Percentiles rank a stretch among this genome's conserved stretches.
Evolutionary conservation across 2,797 vertebrate genomes (phyloP).

Genomic region (Mareca strepera): DNA sequence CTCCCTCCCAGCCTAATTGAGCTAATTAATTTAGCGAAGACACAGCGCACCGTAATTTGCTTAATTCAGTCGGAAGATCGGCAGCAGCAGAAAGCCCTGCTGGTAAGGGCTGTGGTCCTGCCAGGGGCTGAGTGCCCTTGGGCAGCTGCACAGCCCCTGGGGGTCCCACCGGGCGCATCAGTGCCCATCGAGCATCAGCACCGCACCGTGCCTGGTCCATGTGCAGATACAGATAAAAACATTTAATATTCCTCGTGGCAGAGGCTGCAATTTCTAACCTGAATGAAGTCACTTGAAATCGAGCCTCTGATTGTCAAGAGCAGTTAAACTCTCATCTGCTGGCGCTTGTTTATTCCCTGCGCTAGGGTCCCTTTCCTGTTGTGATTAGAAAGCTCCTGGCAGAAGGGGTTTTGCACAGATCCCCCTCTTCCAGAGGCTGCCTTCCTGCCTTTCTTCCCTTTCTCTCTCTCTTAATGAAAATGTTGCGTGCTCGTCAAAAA

Average conservation of each 20-base stretch:
- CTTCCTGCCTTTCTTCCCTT: not conserved
- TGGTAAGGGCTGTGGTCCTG: not conserved
- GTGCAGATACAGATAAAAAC: not conserved
- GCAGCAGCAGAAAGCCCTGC: not conserved
- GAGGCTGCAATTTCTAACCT: not conserved
- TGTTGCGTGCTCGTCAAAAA: not conserved
- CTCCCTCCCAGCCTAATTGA: constrained; percentile 22
- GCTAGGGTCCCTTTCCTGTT: not conserved
- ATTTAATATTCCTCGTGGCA: not conserved
- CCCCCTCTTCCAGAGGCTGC: not conserved
- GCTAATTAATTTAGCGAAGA: constrained; percentile 62
- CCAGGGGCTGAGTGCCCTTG: not conserved
- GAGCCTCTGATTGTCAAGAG: not conserved
- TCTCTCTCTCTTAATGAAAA: constrained; percentile 25
- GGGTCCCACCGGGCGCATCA: not conserved
- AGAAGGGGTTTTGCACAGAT: not conserved
- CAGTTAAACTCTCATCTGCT: not conserved
- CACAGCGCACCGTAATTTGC: constrained; percentile 21
- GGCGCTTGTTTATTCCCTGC: not conserved
- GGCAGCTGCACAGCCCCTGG: not conserved
- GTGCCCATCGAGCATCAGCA: not conserved
- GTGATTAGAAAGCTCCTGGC: not conserved
- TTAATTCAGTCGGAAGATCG: constrained; percentile 10
- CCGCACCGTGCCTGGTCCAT: not conserved
- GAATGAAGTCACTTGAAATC: not conserved